Evolutionary conservation across 2,113 vertebrate genomes (phyloP), one percentile per base, ranked within the genome.

Genomic region (Oryzias javanicus): DNA sequence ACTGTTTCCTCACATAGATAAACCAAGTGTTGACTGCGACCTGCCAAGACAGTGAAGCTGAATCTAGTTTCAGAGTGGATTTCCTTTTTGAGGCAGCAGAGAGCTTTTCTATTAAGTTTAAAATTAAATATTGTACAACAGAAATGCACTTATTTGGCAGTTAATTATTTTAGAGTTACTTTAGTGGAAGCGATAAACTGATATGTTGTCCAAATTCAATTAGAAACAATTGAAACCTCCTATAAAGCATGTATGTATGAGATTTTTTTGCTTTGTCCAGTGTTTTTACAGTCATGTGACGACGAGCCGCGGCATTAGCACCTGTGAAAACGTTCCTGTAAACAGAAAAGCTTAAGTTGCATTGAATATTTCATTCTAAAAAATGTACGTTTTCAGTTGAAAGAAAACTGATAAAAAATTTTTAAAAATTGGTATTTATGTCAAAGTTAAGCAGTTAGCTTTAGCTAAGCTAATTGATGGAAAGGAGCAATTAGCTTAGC

Each of bases 141-240:
- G n/a, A 89, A 70, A 55, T 91, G 93, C 91, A 93, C 92, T 94
- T 94, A 86, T 24, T 59, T 89, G 81, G 74, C 82, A 78, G 80
- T 59, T 74, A 71, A 83, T 64, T 76, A 59, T 69, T 40, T 53
- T 78, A 69, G 74, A 51, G 72, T 74, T 52, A 55, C 84, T 67
- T 50, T 51, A 49, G 49, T 70, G 76, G 44, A 84, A 64, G 77
- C 66, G 85, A 65, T 70, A 45, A 67, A 40, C 27, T 45, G 47
- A 41, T 42, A 42, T 64, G 42, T 62, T 35, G 40, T 55, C 51
- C 56, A 70, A 80, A 61, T 41, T 75, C 60, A 52, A 48, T 60
- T 54, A 55, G 60, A 49, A 60, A 56, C 69, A 74, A 46, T 42
- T 71, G 66, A 75, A 41, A 71, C 22, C 69, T 87, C 75, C 67